Evolutionary conservation across 2,888 invertebrate genomes (phyloP), one percentile per base, ranked within the genome.

Genomic region (Eupithecia insigniata): DNA sequence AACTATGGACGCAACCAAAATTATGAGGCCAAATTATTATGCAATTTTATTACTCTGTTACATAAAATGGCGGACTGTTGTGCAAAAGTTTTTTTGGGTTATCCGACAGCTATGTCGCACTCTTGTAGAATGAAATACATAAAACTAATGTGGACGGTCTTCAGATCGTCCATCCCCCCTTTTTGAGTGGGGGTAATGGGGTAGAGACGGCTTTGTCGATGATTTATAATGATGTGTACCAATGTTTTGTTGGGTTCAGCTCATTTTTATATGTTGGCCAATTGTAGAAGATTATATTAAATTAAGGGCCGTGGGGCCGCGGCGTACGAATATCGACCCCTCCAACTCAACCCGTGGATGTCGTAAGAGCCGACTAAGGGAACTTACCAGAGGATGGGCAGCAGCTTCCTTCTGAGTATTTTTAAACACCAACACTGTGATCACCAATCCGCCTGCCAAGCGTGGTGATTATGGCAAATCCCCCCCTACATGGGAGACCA

Each of bases 1-100:
- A 87, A 90, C 83, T 73, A 73, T 70, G 64, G 36, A 22, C 66
- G 89, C 85, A 89, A 89, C 86, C 88, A 89, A 90, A 92, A 90
- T 92, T 70, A 89, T 91, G 91, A 91, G 92, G 92, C 88, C 92
- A 87, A 91, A 86, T 84, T 55, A 83, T 92, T 92, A 87, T 87
- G 85, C 86, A 92, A 93, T 84, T 86, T 89, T 88, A 89, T 92
- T 91, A 90, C 92, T 87, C 86, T 84, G 86, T 93, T 93, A 92
- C 90, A 92, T 92, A 93, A 92, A 91, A 90, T 87, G 80, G 90
- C 91, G 89, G 88, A 79, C 85, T 88, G 91, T 77, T 77, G 73
- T 77, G 84, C 85, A 77, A 85, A 84, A 72, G 60, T 75, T 74
- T 78, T 90, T 90, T 87, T 87, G 83, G 87, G 87, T 85, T 88